Evolutionary conservation across 2,888 invertebrate genomes (phyloP), one percentile per base, ranked within the genome.

Genomic region (Hybos culiciformis): DNA sequence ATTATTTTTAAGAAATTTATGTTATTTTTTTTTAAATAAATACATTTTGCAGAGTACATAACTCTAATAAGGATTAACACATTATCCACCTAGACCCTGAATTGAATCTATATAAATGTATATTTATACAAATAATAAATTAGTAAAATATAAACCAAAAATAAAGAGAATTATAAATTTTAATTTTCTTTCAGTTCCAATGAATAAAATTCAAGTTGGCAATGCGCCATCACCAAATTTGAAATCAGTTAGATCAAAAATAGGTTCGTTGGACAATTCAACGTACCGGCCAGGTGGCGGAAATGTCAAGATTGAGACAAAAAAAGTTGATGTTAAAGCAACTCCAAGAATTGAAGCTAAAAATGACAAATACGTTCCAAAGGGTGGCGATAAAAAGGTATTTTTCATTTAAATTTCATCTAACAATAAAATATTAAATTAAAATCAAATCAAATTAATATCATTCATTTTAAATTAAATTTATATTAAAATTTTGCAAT

Each of bases 161-260:
- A n/a, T n/a, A n/a, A n/a, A n/a, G n/a, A n/a, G n/a, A n/a, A n/a
- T n/a, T 31, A 4, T 24, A 31, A 37, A 29, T 34, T 34, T n/a
- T 42, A 18, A 42, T 24, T 32, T 29, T 40, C 18, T 68, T 69
- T 21, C 67, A 75, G 70, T 91, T 58, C 87, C 91, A 51, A 91
- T 91, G 86, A 92, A 91, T 65, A 91, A 90, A 71, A 70, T 90
- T 48, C 87, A 90, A 74, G 90, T 90, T 38, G 92, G 93, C 41
- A 80, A 84, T 54, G 86, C 86, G 43, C 90, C 91, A 45, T 91
- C 90, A 43, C 93, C 91, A 20, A 92, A 92, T 66, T 73, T 90
- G 56, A 92, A 91, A 70, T 77, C 83, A 49, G 84, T 88, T n/a
- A 81, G 79, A 62, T 91, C 91, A 19, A 92, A 91, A 71, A 88